A percentile compares a stretch with the other conserved stretches of the same genome.
Conservation (phyloP, 2,797 vertebrate genomes). For the Acanthornis magna region DNA sequence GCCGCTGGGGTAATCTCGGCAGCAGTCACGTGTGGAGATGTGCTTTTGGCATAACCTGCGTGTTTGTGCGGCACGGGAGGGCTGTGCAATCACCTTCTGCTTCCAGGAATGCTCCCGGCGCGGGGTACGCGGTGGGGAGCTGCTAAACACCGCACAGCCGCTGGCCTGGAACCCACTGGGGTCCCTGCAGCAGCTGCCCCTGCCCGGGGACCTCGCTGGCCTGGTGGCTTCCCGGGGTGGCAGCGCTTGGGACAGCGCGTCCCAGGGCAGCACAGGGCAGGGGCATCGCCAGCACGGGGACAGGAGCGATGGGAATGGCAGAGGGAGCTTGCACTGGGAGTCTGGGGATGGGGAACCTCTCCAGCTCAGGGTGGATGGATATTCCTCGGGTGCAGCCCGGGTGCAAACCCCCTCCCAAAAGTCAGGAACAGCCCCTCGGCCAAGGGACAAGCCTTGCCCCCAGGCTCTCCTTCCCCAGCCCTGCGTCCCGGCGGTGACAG, state of each 20-base stretch:
- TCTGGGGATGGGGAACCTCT: not conserved
- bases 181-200: not conserved
- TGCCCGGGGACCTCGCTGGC: not conserved
- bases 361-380: not conserved
- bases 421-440: slow-evolving; percentile 6
- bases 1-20: not conserved
- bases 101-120: slow-evolving; percentile 43
- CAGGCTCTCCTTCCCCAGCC: not conserved
- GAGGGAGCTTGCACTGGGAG: accelerated
- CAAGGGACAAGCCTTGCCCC: not conserved
- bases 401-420: not conserved
- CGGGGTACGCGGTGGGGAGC: not conserved
- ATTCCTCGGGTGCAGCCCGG: not conserved
- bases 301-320: not conserved
- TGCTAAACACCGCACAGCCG: slow-evolving; percentile 5
- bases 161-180: not conserved
- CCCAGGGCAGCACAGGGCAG: not conserved
- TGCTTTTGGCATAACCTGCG: not conserved
- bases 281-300: not conserved
- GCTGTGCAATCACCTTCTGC: not conserved
- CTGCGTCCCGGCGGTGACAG: accelerated
- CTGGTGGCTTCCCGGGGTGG: not conserved
- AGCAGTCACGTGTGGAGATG: not conserved
- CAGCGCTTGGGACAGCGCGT: not conserved
- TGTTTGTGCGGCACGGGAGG: not conserved